These are phyloP conservation scores for Acleris cristana DNA, from an alignment of 2,888 invertebrate species.

Conservation along the genomic window DNA sequence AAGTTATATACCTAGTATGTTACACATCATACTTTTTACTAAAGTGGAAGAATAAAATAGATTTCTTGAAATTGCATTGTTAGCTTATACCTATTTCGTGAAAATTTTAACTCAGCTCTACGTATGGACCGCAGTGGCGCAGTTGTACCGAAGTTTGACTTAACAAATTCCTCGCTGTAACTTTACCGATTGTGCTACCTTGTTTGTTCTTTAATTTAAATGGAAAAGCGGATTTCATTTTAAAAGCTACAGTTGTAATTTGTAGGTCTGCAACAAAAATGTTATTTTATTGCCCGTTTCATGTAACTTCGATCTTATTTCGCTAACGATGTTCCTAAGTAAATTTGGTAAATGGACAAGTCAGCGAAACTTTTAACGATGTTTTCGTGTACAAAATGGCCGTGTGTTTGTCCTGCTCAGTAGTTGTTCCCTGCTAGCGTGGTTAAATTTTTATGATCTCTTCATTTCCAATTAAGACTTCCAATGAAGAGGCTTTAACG, in stretches of 20 bases:
- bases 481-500: too few species aligned
- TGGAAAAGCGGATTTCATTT: constrained; percentile 8
- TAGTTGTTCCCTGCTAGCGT: constrained; percentile 6
- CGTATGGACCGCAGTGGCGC: constrained; percentile 22
- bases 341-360: constrained; percentile 18
- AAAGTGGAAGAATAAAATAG: neutral
- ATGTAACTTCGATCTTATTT: constrained; percentile 19
- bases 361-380: constrained; percentile 31
- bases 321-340: constrained; percentile 16
- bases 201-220: constrained; percentile 26
- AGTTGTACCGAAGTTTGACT: constrained; percentile 23
- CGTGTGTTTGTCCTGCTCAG: neutral
- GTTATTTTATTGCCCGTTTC: constrained; percentile 14
- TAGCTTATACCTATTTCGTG: neutral
- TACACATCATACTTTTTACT: neutral
- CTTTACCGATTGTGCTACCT: constrained; percentile 4
- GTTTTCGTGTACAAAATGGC: constrained; percentile 25
- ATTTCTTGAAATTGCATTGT: too few species aligned
- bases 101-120: neutral
- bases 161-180: constrained; percentile 7
- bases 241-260: neutral
- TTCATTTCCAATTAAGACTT: neutral
- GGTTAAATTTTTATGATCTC: neutral
- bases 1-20: neutral
- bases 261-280: constrained; percentile 6